Percentiles rank a stretch among this genome's conserved stretches.
Conservation (phyloP, 2,113 vertebrate species). For the Upupa epops region DNA sequence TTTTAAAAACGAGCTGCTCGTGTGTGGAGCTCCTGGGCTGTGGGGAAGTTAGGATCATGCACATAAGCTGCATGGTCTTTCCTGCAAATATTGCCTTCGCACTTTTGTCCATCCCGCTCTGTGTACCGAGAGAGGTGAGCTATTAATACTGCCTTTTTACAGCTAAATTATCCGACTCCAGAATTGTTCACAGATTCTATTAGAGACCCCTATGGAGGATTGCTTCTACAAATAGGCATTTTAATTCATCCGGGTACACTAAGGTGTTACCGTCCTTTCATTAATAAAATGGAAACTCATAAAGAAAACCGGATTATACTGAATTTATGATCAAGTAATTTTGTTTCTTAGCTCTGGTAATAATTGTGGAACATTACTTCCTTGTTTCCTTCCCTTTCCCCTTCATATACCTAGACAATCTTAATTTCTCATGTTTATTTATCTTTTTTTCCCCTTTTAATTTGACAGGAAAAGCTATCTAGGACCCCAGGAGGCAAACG, state of each 20-base stretch:
- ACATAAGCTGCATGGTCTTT: conserved; percentile 23
- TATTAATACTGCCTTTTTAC: conserved; percentile 81
- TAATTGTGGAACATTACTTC: conserved; percentile 80
- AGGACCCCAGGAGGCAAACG: conserved; percentile 82
- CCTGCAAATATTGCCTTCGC: conserved; percentile 40
- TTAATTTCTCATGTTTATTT: conserved; percentile 86
- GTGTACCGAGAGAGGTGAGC: conserved; percentile 75
- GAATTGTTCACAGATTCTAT: conserved; percentile 82
- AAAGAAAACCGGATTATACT: conserved; percentile 85
- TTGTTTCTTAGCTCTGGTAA: conserved; percentile 81
- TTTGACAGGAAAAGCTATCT: conserved; percentile 82
- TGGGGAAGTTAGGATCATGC: not conserved
- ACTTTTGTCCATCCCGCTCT: conserved; percentile 67
- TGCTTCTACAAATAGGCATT: conserved; percentile 81
- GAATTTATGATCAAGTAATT: conserved; percentile 86
- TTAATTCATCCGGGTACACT: conserved; percentile 83
- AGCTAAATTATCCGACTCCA: conserved; percentile 80
- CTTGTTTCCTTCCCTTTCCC: conserved; percentile 66
- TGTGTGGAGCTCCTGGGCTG: not conserved
- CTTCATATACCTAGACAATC: conserved; percentile 73
- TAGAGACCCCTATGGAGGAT: conserved; percentile 82
- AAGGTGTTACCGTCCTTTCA: conserved; percentile 83
- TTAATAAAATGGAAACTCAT: conserved; percentile 85
- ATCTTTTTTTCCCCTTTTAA: conserved; percentile 78
- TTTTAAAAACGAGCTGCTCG: not conserved